Percentiles rank a stretch among this genome's conserved stretches.
Conservation (phyloP, 2,888 invertebrate genomes). For the Hedya salicella region DNA sequence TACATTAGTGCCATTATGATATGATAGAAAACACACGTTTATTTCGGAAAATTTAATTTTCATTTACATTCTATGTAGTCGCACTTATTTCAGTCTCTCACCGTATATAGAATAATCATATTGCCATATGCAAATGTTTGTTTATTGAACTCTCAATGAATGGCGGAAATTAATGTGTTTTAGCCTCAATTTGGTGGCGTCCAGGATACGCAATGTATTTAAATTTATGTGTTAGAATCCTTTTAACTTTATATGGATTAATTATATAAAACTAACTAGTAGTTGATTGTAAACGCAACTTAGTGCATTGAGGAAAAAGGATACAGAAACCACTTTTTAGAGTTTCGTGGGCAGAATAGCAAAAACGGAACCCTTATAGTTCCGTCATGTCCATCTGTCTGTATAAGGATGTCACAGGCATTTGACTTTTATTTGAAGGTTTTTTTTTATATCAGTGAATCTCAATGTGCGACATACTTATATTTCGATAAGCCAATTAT, state of each 20-base stretch:
- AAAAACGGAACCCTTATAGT: too few relatives aligned
- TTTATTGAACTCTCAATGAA: slow-evolving; percentile 30
- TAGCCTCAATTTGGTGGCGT: slow-evolving; percentile 24
- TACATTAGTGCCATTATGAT: too few relatives aligned
- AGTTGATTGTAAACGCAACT: too few relatives aligned
- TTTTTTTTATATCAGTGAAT: too few relatives aligned
- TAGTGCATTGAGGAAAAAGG: too few relatives aligned
- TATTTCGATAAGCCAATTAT: too few relatives aligned
- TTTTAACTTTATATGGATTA: background rate
- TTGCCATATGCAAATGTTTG: slow-evolving; percentile 31
- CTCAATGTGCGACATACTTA: too few relatives aligned
- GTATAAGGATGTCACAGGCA: too few relatives aligned
- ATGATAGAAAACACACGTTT: background rate
- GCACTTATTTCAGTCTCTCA: slow-evolving; percentile 4
- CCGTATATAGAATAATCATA: slow-evolving; percentile 22
- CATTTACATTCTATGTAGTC: background rate
- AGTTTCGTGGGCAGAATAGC: too few relatives aligned
- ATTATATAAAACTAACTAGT: background rate
- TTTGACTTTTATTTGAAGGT: too few relatives aligned
- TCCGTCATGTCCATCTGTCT: too few relatives aligned
- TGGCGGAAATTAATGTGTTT: slow-evolving; percentile 31
- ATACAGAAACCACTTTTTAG: too few relatives aligned
- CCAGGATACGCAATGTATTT: slow-evolving; percentile 17
- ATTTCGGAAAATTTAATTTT: background rate
- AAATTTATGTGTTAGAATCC: slow-evolving; percentile 18